A percentile compares a stretch with the other conserved stretches of the same genome.
These are phyloP conservation scores for Microctonus brassicae DNA, from an alignment of 2,888 invertebrate genomes.

Conservation along the genomic window DNA sequence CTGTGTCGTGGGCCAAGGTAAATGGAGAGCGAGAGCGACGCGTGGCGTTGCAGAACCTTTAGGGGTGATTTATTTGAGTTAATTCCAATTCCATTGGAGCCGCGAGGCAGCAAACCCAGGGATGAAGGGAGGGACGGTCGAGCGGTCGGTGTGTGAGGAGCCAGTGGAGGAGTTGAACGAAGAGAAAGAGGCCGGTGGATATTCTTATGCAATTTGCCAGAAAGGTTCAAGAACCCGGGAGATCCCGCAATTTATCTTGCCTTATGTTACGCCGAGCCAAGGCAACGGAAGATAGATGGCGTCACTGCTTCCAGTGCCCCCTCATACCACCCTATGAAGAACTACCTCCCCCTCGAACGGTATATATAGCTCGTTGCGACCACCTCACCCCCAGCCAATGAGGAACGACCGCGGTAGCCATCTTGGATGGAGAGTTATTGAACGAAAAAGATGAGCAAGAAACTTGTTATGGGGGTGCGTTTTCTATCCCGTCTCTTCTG, in stretches of 20 bases:
- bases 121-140: conserved; percentile 44
- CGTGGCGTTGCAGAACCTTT: conserved; percentile 57
- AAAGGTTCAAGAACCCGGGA: conserved; percentile 71
- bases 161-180: conserved; percentile 43
- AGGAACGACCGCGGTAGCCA: conserved; percentile 71
- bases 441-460: conserved; percentile 71
- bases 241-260: conserved; percentile 71
- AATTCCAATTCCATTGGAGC: conserved; percentile 71
- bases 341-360: conserved; percentile 41
- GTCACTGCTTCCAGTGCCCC: conserved; percentile 65
- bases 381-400: conserved; percentile 70
- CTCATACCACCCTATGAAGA: conserved; percentile 37
- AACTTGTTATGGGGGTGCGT: conserved; percentile 70
- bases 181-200: conserved; percentile 59
- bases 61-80: conserved; percentile 68
- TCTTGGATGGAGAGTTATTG: conserved; percentile 71
- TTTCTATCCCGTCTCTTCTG: conserved; percentile 44
- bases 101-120: conserved; percentile 52
- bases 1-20: conserved; percentile 13
- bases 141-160: conserved; percentile 47
- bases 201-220: conserved; percentile 71
- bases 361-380: conserved; percentile 57
- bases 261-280: conserved; percentile 71
- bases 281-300: conserved; percentile 71
- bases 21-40: conserved; percentile 27